Conservation (phyloP, 2,888 invertebrate genomes). For the Cheilosia variabilis region DNA sequence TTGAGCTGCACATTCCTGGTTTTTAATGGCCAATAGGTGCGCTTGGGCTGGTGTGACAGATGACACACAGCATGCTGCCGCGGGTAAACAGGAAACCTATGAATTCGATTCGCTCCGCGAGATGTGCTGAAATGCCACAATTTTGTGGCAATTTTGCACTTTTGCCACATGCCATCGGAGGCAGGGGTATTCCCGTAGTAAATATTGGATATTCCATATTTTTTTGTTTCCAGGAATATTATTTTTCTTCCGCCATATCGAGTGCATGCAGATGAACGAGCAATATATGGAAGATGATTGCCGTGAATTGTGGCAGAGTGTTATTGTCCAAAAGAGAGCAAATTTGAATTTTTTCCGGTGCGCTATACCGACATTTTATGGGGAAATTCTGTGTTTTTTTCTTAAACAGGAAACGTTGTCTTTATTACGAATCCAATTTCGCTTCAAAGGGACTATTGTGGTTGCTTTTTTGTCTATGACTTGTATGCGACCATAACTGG, state of each 20-base stretch:
- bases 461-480: background rate
- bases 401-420: background rate
- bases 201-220: conserved; percentile 6
- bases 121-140: conserved; percentile 16
- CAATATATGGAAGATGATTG: conserved; percentile 15
- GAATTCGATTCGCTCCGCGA: conserved; percentile 13
- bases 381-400: background rate
- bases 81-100: conserved; percentile 13
- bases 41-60: background rate
- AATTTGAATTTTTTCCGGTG: background rate
- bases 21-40: conserved; percentile 1
- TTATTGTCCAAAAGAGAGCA: background rate
- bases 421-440: conserved; percentile 40
- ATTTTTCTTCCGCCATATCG: conserved; percentile 3
- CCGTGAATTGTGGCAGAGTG: background rate
- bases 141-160: conserved; percentile 39
- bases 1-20: conserved; percentile 35
- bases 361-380: background rate
- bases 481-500: background rate
- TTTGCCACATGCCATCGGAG: conserved; percentile 1
- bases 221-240: background rate
- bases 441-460: background rate
- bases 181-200: background rate
- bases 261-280: conserved; percentile 20
- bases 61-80: conserved; percentile 26